phyloP scores from a whole-genome alignment of 2,797 vertebrate genomes.

The Lagodon rhomboides region DNA sequence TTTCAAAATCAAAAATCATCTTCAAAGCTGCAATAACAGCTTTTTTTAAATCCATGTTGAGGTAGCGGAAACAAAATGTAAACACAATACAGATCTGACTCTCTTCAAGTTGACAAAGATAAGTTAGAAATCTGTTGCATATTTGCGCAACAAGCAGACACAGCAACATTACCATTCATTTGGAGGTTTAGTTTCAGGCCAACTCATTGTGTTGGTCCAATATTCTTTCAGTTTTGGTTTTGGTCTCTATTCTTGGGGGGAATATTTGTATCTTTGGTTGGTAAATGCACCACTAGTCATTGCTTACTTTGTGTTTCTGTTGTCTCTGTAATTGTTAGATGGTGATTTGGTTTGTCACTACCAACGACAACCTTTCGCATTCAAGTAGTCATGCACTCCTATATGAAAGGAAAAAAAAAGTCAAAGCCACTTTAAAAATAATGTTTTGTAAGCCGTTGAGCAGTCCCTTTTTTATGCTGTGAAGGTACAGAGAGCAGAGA shows the following conservation, averaged over 20 bases:
- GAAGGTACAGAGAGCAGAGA: slow-evolving; percentile 29
- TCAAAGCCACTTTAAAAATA: neutral
- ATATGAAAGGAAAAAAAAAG: neutral
- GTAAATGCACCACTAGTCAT: neutral
- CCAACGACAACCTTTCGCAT: neutral
- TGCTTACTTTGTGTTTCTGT: neutral
- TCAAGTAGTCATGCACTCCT: neutral
- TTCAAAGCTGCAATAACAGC: neutral
- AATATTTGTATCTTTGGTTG: neutral
- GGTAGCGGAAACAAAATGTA: neutral
- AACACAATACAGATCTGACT: rapidly evolving
- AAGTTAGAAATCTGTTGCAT: too few species aligned
- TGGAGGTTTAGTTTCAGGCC: neutral
- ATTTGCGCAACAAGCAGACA: neutral
- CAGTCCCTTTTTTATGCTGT: slow-evolving; percentile 16
- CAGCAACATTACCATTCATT: neutral
- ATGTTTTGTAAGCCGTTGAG: neutral
- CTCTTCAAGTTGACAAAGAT: too few species aligned
- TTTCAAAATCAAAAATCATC: neutral
- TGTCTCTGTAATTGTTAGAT: neutral
- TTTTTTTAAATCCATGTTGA: neutral
- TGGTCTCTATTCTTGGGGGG: neutral
- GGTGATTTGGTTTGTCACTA: neutral
- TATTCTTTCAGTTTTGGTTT: neutral
- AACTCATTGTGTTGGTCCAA: neutral